Percentiles rank a stretch among this genome's conserved stretches.
phyloP scores from a whole-genome alignment of 92 coral and sea anemone genomes.

The Pocillopora meandrina region DNA sequence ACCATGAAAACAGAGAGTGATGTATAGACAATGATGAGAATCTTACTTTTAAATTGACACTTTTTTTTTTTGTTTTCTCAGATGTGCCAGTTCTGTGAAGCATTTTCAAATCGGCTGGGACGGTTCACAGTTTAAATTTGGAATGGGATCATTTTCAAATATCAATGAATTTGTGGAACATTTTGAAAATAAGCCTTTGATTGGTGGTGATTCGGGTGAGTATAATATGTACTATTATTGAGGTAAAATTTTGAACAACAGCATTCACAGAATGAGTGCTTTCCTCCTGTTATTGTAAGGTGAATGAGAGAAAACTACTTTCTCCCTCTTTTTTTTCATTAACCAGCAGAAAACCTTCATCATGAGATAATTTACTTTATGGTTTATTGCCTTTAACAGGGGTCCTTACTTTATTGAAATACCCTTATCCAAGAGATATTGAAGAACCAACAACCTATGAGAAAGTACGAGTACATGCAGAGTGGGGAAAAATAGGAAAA shows the following conservation, averaged over 20 bases:
- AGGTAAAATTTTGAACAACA: neutral
- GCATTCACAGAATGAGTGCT: neutral
- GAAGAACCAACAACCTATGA: conserved; percentile 96
- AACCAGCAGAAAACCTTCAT: neutral
- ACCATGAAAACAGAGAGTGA: neutral
- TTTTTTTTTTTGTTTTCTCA: neutral
- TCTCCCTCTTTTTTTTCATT: too few species aligned
- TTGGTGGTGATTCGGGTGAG: conserved; percentile 98
- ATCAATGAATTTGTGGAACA: conserved; percentile 94
- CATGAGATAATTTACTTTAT: neutral
- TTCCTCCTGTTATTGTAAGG: too few species aligned
- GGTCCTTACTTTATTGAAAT: conserved; percentile 90
- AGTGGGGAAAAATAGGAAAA: conserved; percentile 88
- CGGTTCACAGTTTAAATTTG: conserved; percentile 90
- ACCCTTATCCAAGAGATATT: conserved; percentile 95
- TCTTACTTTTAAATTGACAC: neutral
- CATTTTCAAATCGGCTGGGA: conserved; percentile 99
- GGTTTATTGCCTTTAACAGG: conserved; percentile 41
- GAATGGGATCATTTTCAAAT: conserved; percentile 95
- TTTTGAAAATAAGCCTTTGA: conserved; percentile 98
- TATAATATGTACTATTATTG: neutral
- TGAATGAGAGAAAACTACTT: too few species aligned
- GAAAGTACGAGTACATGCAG: conserved; percentile 96
- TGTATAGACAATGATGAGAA: neutral
- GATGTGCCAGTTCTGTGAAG: conserved; percentile 83